Base-by-base conservation (phyloP, 2,797 vertebrate species). In the Falco berigora region DNA sequence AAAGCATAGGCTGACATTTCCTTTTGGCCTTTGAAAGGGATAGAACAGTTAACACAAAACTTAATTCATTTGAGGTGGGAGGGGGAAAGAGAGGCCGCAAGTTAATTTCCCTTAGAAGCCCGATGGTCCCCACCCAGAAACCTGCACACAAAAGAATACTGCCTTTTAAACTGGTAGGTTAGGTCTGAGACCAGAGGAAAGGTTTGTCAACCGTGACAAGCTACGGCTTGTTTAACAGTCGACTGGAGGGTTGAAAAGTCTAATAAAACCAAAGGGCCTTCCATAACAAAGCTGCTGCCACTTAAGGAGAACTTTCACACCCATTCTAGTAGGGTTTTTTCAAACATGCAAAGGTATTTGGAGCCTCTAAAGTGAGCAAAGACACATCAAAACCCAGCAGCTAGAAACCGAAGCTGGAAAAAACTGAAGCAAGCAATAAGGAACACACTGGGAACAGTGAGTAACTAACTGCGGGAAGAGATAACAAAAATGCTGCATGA, bases 191-290 rank as follows among this genome's bases (percentile, higher is more conserved):
- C 96, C 96, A 91, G 96, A 89, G 64, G 4, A 30, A 89, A 95
- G 92, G 96, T 97, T 97, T 97, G 96, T 96, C 96, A 97, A 97
- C 94, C 94, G 46, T n/a, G 91, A 96, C 96, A 96, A 94, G 96
- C 92, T 86, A 47, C 8, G 3, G 89, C 96, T 96, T 96, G 96
- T 95, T 95, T 92, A 94, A 93, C 78, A 96, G 91, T 44, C 78
- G 5, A 91, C 94, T 3, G 30, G 95, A 94, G 94, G 84, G 95
- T 91, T 95, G 94, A 94, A 92, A 95, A 96, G 94, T 91, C 86
- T 95, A 91, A 94, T 96, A 96, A 97, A 97, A 96, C 96, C 78
- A 28, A 89, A 95, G 71, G 53, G 68, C 91, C 94, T 95, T 83
- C 96, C 75, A 85, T 90, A 95, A 97, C 92, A 97, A 95, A 95